phyloP scores from a whole-genome alignment of 2,113 vertebrate genomes.

The Aldabrachelys gigantea region DNA sequence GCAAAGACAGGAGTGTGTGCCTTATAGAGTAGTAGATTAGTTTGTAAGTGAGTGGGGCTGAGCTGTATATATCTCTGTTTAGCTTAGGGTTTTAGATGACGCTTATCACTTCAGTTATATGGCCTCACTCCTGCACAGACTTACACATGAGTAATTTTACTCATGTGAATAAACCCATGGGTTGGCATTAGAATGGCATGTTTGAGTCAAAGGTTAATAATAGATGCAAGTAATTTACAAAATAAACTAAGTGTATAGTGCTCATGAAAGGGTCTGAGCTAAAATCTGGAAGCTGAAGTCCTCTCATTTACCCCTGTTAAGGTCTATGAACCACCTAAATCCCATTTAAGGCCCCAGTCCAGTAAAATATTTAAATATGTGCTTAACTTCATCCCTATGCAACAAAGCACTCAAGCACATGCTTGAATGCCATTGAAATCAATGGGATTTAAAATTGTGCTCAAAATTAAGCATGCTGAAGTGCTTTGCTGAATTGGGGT shows the following conservation, averaged over 20 bases:
- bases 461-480: not conserved
- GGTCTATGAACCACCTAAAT: not conserved
- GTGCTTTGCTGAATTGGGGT: not conserved
- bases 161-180: not conserved
- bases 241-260: not conserved
- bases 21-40: not conserved
- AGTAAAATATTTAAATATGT: accelerated
- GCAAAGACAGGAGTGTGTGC: accelerated
- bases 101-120: not conserved
- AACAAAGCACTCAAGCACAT: accelerated
- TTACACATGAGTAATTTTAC: not conserved
- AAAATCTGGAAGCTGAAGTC: not conserved
- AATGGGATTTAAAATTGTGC: not conserved
- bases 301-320: not conserved
- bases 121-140: not conserved
- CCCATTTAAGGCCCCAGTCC: not conserved
- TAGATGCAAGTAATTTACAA: not conserved
- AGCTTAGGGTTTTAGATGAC: not conserved
- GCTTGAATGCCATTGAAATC: not conserved
- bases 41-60: not conserved
- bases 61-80: not conserved
- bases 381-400: not conserved
- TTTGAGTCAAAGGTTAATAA: not conserved
- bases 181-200: not conserved
- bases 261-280: not conserved